These are phyloP conservation scores for Parnassius mnemosyne DNA, from an alignment of 2,888 invertebrate genomes.

Conservation along the genomic window DNA sequence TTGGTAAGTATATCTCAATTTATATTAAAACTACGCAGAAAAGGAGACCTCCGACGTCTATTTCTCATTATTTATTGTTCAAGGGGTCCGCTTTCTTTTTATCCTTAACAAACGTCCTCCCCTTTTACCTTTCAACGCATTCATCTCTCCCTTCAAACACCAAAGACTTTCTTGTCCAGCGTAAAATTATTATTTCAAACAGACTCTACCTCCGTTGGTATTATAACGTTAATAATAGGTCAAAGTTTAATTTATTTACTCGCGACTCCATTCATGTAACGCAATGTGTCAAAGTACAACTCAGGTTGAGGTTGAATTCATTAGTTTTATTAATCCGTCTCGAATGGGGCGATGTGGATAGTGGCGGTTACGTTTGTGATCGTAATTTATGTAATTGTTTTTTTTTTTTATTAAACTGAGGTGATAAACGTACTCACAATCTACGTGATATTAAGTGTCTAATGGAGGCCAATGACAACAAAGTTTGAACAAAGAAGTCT, in stretches of 20 bases:
- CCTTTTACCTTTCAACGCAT: constrained; percentile 28
- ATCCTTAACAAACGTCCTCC: constrained; percentile 28
- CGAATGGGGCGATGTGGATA: constrained; percentile 32
- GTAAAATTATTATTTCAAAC: constrained; percentile 24
- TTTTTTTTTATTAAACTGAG: too few species aligned
- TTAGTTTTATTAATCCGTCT: constrained; percentile 56
- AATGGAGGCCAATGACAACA: too few species aligned
- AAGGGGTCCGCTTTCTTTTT: constrained; percentile 47
- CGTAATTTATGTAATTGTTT: too few species aligned
- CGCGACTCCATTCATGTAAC: constrained; percentile 53
- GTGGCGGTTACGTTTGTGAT: neutral
- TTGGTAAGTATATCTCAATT: constrained; percentile 17
- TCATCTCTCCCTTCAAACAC: constrained; percentile 21
- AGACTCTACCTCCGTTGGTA: constrained; percentile 8
- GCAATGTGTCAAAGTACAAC: constrained; percentile 42
- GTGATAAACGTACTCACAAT: too few species aligned
- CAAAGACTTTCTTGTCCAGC: constrained; percentile 22
- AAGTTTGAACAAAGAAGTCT: too few species aligned
- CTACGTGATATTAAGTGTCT: too few species aligned
- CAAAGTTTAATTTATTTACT: constrained; percentile 67
- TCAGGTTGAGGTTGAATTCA: constrained; percentile 59
- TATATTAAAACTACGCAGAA: constrained; percentile 27
- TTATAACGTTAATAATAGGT: constrained; percentile 36
- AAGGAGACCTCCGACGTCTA: constrained; percentile 50
- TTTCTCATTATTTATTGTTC: constrained; percentile 65